Conservation (phyloP, 2,797 vertebrate species). For the Microctenopoma stevenorrisi region DNA sequence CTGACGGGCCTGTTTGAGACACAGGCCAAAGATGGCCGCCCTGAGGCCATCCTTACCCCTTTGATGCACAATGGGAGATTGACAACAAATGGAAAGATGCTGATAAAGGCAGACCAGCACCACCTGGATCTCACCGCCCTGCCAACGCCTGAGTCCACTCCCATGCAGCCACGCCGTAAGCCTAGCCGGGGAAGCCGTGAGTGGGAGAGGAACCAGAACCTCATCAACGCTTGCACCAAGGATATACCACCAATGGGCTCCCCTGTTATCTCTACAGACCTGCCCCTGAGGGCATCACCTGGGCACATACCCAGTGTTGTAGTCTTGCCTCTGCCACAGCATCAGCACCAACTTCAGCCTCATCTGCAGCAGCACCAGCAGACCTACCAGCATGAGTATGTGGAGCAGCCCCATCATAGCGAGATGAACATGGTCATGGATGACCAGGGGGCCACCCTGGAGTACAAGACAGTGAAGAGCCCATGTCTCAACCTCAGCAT, state of each 20-base stretch:
- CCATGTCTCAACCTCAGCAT: conserved; percentile 89
- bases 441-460: conserved; percentile 93
- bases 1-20: conserved; percentile 95
- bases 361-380: conserved; percentile 88
- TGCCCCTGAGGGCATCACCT: conserved; percentile 92
- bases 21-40: conserved; percentile 94
- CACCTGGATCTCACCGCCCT: conserved; percentile 93
- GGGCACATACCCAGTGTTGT: conserved; percentile 97
- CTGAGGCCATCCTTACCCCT: conserved; percentile 94
- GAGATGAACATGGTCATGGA: conserved; percentile 88
- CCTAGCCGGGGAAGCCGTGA: conserved; percentile 93
- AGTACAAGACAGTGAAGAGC: conserved; percentile 96
- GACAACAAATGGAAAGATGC: conserved; percentile 89
- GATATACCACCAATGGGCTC: conserved; percentile 92
- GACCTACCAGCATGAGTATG: conserved; percentile 95
- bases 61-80: conserved; percentile 97
- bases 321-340: conserved; percentile 90
- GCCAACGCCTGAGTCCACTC: conserved; percentile 97
- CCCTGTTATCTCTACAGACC: conserved; percentile 93
- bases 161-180: conserved; percentile 95
- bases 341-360: conserved; percentile 85
- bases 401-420: conserved; percentile 94
- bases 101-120: conserved; percentile 98
- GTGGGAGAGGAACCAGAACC: conserved; percentile 98
- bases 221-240: conserved; percentile 98